Evolutionary conservation across 2,113 vertebrate genomes (phyloP).

Genomic region (Psammodynastes pulverulentus): DNA sequence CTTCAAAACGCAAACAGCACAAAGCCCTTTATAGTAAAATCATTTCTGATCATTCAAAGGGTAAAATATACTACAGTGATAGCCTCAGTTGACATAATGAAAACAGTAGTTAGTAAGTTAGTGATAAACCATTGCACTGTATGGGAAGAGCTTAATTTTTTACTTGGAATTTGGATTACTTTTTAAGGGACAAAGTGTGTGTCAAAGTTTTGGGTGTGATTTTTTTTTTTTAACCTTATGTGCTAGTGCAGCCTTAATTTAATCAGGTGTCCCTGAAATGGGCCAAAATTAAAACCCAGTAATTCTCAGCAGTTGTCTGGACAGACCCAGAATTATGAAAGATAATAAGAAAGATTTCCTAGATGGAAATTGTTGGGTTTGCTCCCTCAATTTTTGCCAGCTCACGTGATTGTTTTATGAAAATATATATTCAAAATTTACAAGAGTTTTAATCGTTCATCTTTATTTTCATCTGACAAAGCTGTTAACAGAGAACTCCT

Average conservation of each 20-base stretch:
- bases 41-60: not conserved
- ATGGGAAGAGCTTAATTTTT: not conserved
- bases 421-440: not conserved
- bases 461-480: not conserved
- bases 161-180: not conserved
- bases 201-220: not conserved
- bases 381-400: not conserved
- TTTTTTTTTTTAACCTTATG: not conserved
- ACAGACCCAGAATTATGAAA: not conserved
- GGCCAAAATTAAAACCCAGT: not conserved
- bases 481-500: not conserved
- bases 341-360: not conserved
- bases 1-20: not conserved
- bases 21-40: not conserved
- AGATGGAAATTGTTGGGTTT: not conserved
- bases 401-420: not conserved
- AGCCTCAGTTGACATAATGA: not conserved
- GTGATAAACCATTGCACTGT: not conserved
- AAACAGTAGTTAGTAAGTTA: not conserved
- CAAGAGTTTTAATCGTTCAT: not conserved
- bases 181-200: not conserved
- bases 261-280: not conserved
- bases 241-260: not conserved
- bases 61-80: not conserved
- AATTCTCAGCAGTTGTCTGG: not conserved